A percentile compares a stretch with the other conserved stretches of the same genome.
These are phyloP conservation scores for Echinarachnius parma DNA, from an alignment of 53 echinoderm and acorn worm species.

Conservation along the genomic window DNA sequence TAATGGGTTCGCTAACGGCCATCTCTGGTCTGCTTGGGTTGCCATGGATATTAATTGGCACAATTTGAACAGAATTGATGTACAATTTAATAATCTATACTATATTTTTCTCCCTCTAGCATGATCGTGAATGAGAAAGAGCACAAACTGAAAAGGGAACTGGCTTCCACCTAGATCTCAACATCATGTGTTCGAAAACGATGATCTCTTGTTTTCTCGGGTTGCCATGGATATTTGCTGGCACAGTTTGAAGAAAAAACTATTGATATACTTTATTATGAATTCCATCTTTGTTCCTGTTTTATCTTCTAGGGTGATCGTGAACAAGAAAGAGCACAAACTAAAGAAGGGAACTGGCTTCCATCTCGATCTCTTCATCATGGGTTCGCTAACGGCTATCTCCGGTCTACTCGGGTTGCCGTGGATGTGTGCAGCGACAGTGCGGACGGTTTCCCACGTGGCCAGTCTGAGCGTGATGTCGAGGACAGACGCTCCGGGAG, in stretches of 20 bases:
- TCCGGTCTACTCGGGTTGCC: constrained; percentile 84
- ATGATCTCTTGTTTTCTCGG: too few species aligned
- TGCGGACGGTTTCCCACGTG: constrained; percentile 87
- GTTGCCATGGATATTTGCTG: too few species aligned
- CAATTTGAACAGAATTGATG: too few species aligned
- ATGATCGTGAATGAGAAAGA: too few species aligned
- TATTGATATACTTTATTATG: too few species aligned
- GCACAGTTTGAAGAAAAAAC: too few species aligned
- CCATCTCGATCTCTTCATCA: constrained; percentile 91
- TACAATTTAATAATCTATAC: too few species aligned
- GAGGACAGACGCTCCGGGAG: constrained; percentile 88
- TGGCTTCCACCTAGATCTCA: too few species aligned
- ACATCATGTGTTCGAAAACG: too few species aligned
- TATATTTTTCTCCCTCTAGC: too few species aligned
- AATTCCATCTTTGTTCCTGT: too few species aligned
- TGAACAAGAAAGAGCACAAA: constrained; percentile 86
- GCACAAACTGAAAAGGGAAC: too few species aligned
- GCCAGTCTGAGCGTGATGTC: constrained; percentile 86
- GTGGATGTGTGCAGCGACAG: constrained; percentile 95
- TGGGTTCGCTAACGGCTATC: constrained; percentile 72
- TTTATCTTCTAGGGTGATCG: constrained; percentile 85
- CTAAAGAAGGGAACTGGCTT: constrained; percentile 91
- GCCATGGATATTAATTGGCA: constrained; percentile 99
- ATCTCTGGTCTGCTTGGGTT: constrained; percentile 76
- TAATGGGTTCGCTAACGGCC: constrained; percentile 81